phyloP scores from a whole-genome alignment of 2,113 vertebrate species.

The Tiliqua scincoides region DNA sequence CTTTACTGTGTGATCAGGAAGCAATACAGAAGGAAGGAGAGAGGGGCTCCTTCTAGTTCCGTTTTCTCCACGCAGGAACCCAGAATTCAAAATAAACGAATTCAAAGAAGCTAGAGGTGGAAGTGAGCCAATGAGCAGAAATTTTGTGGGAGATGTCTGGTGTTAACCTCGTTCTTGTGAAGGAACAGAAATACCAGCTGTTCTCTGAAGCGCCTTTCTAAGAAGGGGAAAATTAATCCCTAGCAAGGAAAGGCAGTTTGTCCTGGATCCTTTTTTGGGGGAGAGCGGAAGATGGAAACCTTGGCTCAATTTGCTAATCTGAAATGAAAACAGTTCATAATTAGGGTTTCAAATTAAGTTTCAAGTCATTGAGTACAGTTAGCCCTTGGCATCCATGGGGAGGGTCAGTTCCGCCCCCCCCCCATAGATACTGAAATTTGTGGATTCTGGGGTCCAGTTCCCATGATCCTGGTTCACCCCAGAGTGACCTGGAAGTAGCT shows the following conservation, averaged over 20 bases:
- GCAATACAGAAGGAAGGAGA: neutral
- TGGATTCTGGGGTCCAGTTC: no score
- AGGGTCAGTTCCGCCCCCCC: no score
- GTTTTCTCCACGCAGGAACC: neutral
- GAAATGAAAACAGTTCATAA: neutral
- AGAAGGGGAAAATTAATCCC: slow-evolving; percentile 51
- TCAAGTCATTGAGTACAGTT: no score
- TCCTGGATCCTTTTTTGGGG: neutral
- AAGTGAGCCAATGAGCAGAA: slow-evolving; percentile 10
- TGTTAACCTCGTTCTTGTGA: slow-evolving; percentile 50
- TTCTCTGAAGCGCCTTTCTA: slow-evolving; percentile 3
- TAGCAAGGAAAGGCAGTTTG: slow-evolving; percentile 51
- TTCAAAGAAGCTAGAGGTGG: slow-evolving; percentile 30
- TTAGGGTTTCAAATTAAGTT: no score
- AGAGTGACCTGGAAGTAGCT: no score
- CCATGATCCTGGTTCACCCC: no score
- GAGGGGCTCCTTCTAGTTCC: neutral
- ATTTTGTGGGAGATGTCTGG: slow-evolving; percentile 48
- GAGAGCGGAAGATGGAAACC: neutral
- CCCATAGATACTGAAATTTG: no score
- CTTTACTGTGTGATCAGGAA: no score
- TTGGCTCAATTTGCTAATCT: neutral
- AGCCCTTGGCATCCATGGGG: no score
- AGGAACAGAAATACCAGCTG: slow-evolving; percentile 58
- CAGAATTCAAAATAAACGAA: neutral